Conservation (phyloP, 2,113 vertebrate genomes). For the Elephantulus edwardii region DNA sequence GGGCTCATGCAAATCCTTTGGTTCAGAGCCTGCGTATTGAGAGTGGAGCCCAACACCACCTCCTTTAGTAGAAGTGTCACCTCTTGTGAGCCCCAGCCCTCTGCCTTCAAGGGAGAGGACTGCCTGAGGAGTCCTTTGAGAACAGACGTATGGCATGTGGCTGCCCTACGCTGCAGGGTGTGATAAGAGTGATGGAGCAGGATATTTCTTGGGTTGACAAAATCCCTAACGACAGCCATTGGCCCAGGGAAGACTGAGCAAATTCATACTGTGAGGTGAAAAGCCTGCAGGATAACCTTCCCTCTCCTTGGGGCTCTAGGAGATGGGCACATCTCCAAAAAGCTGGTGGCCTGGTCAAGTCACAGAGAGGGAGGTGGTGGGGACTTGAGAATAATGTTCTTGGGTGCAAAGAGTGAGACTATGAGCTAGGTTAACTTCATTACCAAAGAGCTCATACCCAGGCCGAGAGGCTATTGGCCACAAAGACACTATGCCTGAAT, state of each 20-base stretch:
- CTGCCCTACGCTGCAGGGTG: too few species aligned
- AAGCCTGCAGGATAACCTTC: not conserved
- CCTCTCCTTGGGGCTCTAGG: not conserved
- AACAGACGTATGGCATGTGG: not conserved
- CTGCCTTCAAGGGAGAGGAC: not conserved
- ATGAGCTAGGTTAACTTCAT: not conserved
- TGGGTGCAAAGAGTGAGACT: not conserved
- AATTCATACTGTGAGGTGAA: not conserved
- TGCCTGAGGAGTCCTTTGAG: not conserved
- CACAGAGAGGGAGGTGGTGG: not conserved
- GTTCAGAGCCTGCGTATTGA: too few species aligned
- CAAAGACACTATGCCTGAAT: not conserved
- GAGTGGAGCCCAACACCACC: not conserved
- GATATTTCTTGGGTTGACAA: not conserved
- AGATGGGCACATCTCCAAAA: not conserved
- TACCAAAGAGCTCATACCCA: not conserved
- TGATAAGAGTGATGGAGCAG: too few species aligned
- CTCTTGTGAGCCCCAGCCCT: not conserved
- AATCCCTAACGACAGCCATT: not conserved
- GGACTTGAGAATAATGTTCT: not conserved
- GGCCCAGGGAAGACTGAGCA: not conserved
- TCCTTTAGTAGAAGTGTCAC: not conserved
- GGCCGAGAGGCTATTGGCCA: not conserved
- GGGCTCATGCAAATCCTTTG: not conserved
- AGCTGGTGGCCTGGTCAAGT: not conserved